Conservation (phyloP, 2,113 vertebrate species). For the Pelodiscus sinensis region DNA sequence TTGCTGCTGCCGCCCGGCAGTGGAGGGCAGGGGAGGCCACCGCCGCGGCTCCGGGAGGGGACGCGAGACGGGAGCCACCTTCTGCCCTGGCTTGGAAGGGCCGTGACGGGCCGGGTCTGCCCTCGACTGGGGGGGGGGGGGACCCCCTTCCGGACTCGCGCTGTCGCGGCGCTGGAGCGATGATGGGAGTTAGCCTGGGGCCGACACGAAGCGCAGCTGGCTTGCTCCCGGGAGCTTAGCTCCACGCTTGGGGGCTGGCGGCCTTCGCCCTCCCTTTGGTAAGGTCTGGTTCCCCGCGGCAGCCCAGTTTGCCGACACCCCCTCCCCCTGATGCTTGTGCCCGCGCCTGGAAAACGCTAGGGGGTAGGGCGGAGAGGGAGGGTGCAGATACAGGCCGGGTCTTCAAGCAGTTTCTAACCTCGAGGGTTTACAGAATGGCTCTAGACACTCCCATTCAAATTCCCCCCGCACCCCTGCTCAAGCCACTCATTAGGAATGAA, state of each 20-base stretch:
- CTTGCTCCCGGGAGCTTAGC: not conserved
- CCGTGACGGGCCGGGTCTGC: no score
- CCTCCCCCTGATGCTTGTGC: constrained; percentile 12
- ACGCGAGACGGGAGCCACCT: not conserved
- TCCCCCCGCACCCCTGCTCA: no score
- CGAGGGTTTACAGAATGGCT: no score
- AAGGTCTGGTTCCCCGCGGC: not conserved
- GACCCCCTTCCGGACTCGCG: no score
- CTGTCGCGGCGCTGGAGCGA: no score
- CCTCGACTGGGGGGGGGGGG: no score
- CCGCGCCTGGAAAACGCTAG: constrained; percentile 59
- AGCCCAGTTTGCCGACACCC: constrained; percentile 2
- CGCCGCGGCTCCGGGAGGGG: not conserved
- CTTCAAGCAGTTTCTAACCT: no score
- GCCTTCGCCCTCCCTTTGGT: not conserved
- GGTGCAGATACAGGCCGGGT: no score
- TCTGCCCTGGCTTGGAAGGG: not conserved
- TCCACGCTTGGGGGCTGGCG: not conserved
- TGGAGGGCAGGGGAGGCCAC: not conserved
- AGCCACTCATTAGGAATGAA: not conserved
- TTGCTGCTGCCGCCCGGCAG: not conserved
- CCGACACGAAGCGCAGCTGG: no score
- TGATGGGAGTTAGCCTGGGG: not conserved
- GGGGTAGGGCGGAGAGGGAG: not conserved
- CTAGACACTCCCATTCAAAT: no score